Evolutionary conservation across 1,140 invertebrate genomes (phyloP).

Genomic region (Anagrus nilaparvatae): DNA sequence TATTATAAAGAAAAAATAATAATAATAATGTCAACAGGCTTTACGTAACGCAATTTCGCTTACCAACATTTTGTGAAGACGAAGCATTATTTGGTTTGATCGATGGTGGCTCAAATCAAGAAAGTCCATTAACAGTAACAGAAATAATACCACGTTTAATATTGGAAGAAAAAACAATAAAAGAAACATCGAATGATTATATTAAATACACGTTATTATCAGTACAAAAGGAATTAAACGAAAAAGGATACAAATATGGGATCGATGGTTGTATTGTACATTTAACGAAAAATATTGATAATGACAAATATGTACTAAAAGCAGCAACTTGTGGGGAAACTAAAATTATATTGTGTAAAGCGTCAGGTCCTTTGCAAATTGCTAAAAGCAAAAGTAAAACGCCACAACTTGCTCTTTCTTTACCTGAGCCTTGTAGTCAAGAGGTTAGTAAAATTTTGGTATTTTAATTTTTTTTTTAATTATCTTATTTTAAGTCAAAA

Average conservation of each 20-base stretch:
- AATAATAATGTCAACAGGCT: conserved; percentile 36
- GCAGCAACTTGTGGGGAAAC: conserved; percentile 64
- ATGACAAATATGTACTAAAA: conserved; percentile 51
- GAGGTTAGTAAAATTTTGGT: too few relatives aligned
- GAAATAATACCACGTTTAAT: conserved; percentile 64
- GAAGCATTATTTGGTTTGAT: conserved; percentile 76
- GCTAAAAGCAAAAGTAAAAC: too few relatives aligned
- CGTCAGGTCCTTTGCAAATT: conserved; percentile 47
- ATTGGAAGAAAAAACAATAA: conserved; percentile 66
- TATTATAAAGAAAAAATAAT: too few relatives aligned
- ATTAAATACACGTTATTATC: conserved; percentile 73
- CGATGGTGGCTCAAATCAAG: conserved; percentile 61
- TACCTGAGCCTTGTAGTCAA: conserved; percentile 64
- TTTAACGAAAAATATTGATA: conserved; percentile 35
- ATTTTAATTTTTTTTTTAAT: too few relatives aligned
- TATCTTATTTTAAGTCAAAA: too few relatives aligned
- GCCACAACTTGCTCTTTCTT: too few relatives aligned
- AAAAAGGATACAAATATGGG: conserved; percentile 58
- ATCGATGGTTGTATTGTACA: conserved; percentile 64
- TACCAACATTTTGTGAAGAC: conserved; percentile 64
- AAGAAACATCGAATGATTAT: conserved; percentile 68
- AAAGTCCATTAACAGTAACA: conserved; percentile 56
- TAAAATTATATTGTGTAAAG: conserved; percentile 57
- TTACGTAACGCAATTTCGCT: conserved; percentile 63
- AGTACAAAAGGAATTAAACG: conserved; percentile 62